Conservation (phyloP, 2,113 vertebrate species). For the Nothoprocta perdicaria region DNA sequence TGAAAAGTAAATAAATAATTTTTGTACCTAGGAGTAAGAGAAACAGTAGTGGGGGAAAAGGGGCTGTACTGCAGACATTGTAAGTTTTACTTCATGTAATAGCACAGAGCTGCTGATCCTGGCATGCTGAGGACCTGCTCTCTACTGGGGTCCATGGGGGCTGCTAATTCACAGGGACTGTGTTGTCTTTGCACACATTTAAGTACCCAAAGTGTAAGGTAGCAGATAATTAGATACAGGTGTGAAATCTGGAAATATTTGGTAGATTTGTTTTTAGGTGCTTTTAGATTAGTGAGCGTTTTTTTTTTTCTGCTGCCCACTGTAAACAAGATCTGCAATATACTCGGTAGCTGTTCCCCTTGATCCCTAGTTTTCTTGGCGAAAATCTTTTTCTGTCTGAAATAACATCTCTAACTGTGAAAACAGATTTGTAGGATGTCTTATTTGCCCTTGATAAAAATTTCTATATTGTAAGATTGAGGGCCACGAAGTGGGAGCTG, state of each 20-base stretch:
- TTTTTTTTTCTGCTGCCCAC: background rate
- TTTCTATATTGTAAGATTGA: background rate
- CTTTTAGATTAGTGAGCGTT: background rate
- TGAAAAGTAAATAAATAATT: conserved; percentile 8
- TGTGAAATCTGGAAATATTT: background rate
- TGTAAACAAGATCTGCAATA: background rate
- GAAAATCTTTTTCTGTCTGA: background rate
- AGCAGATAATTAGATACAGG: background rate
- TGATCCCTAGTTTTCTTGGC: background rate
- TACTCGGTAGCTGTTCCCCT: background rate
- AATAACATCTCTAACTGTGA: background rate
- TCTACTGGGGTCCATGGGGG: background rate
- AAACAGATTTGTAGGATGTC: background rate
- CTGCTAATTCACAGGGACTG: background rate
- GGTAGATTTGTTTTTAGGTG: background rate
- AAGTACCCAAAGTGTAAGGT: background rate
- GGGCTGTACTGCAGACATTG: background rate
- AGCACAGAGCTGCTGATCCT: background rate
- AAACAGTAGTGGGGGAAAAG: background rate
- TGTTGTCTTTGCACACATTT: background rate
- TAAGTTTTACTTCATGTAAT: background rate
- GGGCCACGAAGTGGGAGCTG: background rate
- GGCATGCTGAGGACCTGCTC: background rate
- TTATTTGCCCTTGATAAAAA: background rate
- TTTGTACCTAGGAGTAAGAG: background rate